phyloP scores from a whole-genome alignment of 2,113 vertebrate species.

The Heteronetta atricapilla region DNA sequence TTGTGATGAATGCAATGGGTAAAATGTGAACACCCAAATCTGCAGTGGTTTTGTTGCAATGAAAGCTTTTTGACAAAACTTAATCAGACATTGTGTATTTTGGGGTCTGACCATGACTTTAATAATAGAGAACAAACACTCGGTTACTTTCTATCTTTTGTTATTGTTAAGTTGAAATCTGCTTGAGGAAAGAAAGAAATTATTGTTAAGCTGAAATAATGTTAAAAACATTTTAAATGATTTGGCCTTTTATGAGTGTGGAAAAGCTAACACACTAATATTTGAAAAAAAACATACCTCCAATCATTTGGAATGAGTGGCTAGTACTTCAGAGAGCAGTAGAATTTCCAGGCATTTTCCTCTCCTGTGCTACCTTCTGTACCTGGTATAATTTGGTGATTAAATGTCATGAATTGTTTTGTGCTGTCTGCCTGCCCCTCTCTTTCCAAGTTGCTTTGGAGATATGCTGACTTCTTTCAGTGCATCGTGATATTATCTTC shows the following conservation, averaged over 20 bases:
- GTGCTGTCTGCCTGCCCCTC: not conserved
- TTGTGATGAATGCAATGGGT: not conserved
- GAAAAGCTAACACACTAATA: not conserved
- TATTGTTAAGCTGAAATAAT: not conserved
- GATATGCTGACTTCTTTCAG: fast-evolving
- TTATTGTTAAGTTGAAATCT: not conserved
- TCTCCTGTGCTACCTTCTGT: not conserved
- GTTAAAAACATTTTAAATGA: not conserved
- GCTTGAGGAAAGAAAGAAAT: not conserved
- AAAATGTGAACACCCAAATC: not conserved
- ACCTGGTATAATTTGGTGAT: not conserved
- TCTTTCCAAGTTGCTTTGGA: not conserved
- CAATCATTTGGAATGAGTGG: not conserved
- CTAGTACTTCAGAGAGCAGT: not conserved
- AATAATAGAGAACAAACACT: not conserved
- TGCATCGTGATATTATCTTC: not conserved
- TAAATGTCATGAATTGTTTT: not conserved
- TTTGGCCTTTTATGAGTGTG: not conserved
- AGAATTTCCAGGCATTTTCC: not conserved
- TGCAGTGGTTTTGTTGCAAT: not conserved
- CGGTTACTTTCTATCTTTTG: not conserved
- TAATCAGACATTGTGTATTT: not conserved
- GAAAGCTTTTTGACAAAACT: not conserved
- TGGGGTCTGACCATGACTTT: not conserved
- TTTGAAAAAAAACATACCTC: not conserved